Evolutionary conservation across 2,888 invertebrate genomes (phyloP), one percentile per base, ranked within the genome.

Genomic region (Sarcophaga rosellei): DNA sequence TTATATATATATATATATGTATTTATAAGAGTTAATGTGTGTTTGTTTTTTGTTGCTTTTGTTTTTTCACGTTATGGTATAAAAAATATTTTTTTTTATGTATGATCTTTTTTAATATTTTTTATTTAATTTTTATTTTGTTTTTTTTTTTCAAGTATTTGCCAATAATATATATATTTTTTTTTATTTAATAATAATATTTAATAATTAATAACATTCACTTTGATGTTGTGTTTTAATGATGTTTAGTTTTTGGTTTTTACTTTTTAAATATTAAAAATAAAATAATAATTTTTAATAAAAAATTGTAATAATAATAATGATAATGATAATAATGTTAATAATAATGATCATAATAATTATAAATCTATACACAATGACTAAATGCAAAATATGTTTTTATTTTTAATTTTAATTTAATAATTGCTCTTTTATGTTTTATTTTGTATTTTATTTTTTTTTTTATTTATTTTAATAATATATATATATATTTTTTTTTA

Each of bases 371-470:
- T 87, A 85, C 76, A 86, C 83, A 77, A 69, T 77, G 83, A 81
- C 83, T 88, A 89, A 89, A 89, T 88, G 88, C 88, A 88, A 89
- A 88, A 88, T 86, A 83, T 35, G 35, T 35, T 35, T 25, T 25
- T 6, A 25, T 25, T 80, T 86, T 85, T 59, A 88, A 87, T 88
- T 87, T 86, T 81, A 87, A 85, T 85, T 88, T 88, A 84, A 88
- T 88, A 89, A 89, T 89, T 89, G 89, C 89, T 89, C 88, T 35
- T 86, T 88, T 87, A 86, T 84, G 80, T 83, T 70, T 81, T 79
- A 76, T 62, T 62, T 83, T 84, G 47, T 66, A n/a, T n/a, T n/a
- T n/a, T n/a, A n/a, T n/a, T n/a, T n/a, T n/a, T n/a, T 73, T 84
- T 63, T 66, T 79, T 76, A 62, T 81, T 35, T 35, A 35, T 20